Base-by-base conservation (phyloP, 2,888 invertebrate genomes). In the Orchesella flavescens region DNA sequence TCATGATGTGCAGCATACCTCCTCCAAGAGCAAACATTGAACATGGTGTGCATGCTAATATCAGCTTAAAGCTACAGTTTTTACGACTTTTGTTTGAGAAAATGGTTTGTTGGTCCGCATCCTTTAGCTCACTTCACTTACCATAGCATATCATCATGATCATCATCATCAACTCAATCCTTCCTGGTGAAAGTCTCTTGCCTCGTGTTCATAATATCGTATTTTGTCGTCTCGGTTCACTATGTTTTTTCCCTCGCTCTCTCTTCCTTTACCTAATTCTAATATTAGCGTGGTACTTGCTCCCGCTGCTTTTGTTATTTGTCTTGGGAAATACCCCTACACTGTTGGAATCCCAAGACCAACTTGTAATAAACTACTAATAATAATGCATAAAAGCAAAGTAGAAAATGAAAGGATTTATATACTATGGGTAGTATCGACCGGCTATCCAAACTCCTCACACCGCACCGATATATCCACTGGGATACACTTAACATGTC, bases 381-480 rank as follows among this genome's bases (percentile, higher is more conserved):
- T 78, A 78, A 71, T 71, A 71, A 71, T 19, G 78, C 78, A 78
- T 78, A 78, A 71, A 78, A 34, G 17, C 34, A 63, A 49, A 68
- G 57, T n/a, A 46, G 69, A 13, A 49, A 68, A 75, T 49, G 59
- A 69, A 44, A 46, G 81, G 57, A 68, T 79, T 71, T 15, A 72
- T 57, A 59, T 53, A 34, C 21, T 53, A 55, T n/a, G n/a, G n/a
- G n/a, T n/a, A 24, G 55, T 10, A 68, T 21, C 49, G 17, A 61
- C 24, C 61, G 23, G n/a, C 66, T 5, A 66, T 12, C 19, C 17
- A 19, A 61, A 5, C 61, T 44, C 12, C 7, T 44, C 12, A 44
- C 7, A 44, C 12, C 7, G 12, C 44, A 44, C 12, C 44, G n/a
- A 44, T 49, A 49, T 49, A 49, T 34, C 34, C 34, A 34, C 34